Evolutionary conservation across 1,140 invertebrate genomes (phyloP).

Genomic region (Lineus longissimus): DNA sequence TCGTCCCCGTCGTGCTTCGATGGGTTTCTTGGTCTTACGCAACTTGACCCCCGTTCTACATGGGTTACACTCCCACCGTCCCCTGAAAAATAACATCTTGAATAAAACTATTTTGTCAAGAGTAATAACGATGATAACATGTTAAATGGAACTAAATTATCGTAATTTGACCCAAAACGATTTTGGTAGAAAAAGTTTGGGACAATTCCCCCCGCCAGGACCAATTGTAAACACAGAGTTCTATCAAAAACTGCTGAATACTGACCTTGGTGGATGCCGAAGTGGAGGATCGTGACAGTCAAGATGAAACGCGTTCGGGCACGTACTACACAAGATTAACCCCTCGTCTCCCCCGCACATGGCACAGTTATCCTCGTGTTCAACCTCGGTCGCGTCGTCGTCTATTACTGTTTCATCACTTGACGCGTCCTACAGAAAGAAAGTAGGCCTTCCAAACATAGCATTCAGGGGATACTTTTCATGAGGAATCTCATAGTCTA

Average conservation of each 20-base stretch:
- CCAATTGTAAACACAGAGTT: no score
- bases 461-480: not conserved
- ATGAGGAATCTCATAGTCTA: not conserved
- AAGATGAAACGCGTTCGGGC: slow-evolving; percentile 44
- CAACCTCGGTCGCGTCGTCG: slow-evolving; percentile 20
- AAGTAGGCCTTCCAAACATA: not conserved
- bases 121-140: no score
- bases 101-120: no score
- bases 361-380: slow-evolving; percentile 59
- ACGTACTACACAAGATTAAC: slow-evolving; percentile 43
- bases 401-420: slow-evolving; percentile 9
- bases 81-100: slow-evolving; percentile 22
- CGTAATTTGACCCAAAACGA: no score
- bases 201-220: no score
- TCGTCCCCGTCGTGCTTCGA: not conserved
- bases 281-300: slow-evolving; percentile 50
- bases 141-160: no score
- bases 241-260: no score
- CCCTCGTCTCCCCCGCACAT: slow-evolving; percentile 50
- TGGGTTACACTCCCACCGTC: slow-evolving; percentile 38
- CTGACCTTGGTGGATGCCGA: slow-evolving; percentile 40
- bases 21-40: slow-evolving; percentile 17
- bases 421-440: not conserved
- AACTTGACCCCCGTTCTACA: slow-evolving; percentile 39
- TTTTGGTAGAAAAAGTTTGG: no score